Base-by-base conservation (phyloP, 2,113 vertebrate genomes). In the Picathartes gymnocephalus region DNA sequence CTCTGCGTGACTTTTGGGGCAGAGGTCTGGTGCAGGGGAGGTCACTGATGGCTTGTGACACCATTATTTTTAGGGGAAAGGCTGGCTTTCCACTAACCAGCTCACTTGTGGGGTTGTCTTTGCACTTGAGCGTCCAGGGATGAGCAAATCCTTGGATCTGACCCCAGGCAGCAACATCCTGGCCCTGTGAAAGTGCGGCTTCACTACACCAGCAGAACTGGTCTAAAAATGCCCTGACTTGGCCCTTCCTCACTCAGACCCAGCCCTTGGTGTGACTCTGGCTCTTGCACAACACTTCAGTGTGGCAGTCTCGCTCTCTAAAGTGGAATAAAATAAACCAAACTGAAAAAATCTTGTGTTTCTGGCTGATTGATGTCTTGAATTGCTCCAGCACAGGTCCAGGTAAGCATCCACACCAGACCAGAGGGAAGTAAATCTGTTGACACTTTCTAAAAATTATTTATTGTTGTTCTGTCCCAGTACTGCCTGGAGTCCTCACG, bases 401-500 rank as follows among this genome's bases (percentile, higher is more conserved):
- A 85, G 57, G 18, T 28, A 57, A 88, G 62, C 7, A 24, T 31
- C 45, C 22, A 50, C 62, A 57, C 8, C 24, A 37, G 37, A n/a
- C 45, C 53, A 82, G 25, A 72, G 15, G 8, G 9, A 57, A 69
- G 9, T n/a, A 56, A 53, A 90, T 19, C 8, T 72, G n/a, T 2
- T 60, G 11, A 31, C 1, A 2, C 7, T 68, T 56, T n/a, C 4
- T 0, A 28, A 47, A 40, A n/a, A 24, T 18, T 4, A 37, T 82
- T 76, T 40, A 17, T 42, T 15, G 13, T 54, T 62, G 31, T 42
- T 79, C 35, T 74, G 8, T 60, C 68, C 80, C 12, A 31, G 12
- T 31, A 33, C 53, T 88, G n/a, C 47, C 44, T 47, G 48, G 9
- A 81, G 5, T 50, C 85, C 23, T 37, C 58, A 71, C 0, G 0